Evolutionary conservation across 2,113 vertebrate genomes (phyloP).

Genomic region (Haemorhous mexicanus): DNA sequence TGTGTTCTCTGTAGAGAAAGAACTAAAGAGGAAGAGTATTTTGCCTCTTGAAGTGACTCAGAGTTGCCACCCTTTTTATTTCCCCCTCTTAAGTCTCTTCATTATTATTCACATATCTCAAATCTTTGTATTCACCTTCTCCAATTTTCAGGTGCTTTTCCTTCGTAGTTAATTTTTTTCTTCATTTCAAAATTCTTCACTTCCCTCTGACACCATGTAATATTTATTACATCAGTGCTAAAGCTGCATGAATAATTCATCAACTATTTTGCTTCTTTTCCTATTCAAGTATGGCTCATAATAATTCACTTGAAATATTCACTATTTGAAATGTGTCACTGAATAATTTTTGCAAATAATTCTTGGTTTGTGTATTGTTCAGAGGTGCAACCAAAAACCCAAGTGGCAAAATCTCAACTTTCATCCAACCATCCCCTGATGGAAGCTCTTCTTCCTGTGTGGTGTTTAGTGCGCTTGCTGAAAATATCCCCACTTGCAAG

Average conservation of each 20-base stretch:
- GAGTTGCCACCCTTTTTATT: not conserved
- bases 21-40: not conserved
- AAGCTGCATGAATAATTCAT: constrained; percentile 38
- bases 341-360: constrained; percentile 6
- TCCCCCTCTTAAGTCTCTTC: not conserved
- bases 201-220: constrained; percentile 22
- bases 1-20: not conserved
- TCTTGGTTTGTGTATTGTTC: not conserved
- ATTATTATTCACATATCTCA: not conserved
- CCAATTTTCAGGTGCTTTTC: constrained; percentile 15
- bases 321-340: not conserved
- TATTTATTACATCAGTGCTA: constrained; percentile 48
- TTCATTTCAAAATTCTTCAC: constrained; percentile 7
- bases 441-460: not conserved
- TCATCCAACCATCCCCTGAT: not conserved
- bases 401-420: not conserved
- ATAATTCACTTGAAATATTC: constrained; percentile 45
- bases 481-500: not conserved
- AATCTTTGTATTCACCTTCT: not conserved
- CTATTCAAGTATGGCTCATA: not conserved
- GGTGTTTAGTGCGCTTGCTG: not conserved
- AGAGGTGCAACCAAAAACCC: not conserved
- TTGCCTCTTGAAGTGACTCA: not conserved
- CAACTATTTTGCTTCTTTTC: constrained; percentile 13
- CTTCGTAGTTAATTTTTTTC: constrained; percentile 31